These are phyloP conservation scores for Pachydiplax longipennis DNA, from an alignment of 2,888 invertebrate species.

Conservation along the genomic window DNA sequence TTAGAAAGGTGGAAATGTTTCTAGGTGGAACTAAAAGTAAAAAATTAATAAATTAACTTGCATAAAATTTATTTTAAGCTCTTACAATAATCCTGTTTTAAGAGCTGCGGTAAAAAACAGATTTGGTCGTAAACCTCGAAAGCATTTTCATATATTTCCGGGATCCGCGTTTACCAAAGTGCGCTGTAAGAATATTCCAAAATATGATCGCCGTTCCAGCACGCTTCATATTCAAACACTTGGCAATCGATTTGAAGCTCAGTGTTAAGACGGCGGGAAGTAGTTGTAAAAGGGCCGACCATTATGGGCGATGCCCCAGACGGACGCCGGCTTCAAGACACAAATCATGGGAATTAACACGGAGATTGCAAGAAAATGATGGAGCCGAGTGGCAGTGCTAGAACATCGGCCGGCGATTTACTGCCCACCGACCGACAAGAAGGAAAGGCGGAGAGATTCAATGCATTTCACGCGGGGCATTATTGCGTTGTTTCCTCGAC, in stretches of 20 bases:
- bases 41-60: too few relatives aligned
- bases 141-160: too few relatives aligned
- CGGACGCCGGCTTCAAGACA: not conserved
- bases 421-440: constrained; percentile 12
- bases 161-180: too few relatives aligned
- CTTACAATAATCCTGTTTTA: too few relatives aligned
- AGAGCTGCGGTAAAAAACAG: too few relatives aligned
- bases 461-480: constrained; percentile 11
- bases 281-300: not conserved
- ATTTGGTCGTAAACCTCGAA: too few relatives aligned
- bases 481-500: not conserved
- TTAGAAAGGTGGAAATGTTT: too few relatives aligned
- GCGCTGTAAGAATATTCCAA: too few relatives aligned
- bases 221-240: not conserved
- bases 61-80: too few relatives aligned
- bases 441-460: not conserved
- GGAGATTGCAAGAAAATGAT: constrained; percentile 34
- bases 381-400: not conserved
- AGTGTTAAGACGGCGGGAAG: not conserved
- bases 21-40: too few relatives aligned
- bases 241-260: not conserved
- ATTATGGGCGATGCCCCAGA: not conserved
- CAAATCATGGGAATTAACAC: constrained; percentile 36
- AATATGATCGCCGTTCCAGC: not conserved
- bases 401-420: not conserved